These are phyloP conservation scores for Monarcha castaneiventris DNA, from an alignment of 2,113 vertebrate genomes.

Conservation along the genomic window DNA sequence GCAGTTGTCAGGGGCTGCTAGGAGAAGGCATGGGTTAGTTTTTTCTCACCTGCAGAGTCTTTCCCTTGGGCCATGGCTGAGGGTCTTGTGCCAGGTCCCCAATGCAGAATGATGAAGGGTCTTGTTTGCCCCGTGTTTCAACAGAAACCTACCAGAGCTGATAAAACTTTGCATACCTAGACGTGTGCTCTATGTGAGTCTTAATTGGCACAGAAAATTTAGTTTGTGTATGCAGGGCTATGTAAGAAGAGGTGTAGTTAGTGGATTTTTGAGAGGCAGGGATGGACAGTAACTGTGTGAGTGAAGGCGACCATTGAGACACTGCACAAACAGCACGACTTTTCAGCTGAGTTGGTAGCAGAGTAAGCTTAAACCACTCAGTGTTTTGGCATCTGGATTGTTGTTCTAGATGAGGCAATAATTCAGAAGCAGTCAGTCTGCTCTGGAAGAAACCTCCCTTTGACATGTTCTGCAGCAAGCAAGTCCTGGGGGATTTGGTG, in stretches of 20 bases:
- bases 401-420: conserved; percentile 19
- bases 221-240: neutral
- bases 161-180: neutral
- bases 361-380: neutral
- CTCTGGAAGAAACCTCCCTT: conserved; percentile 29
- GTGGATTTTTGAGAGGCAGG: neutral
- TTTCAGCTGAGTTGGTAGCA: neutral
- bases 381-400: neutral
- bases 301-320: neutral
- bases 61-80: rapidly evolving
- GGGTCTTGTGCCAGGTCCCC: neutral
- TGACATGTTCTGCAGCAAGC: neutral
- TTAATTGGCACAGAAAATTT: neutral
- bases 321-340: neutral
- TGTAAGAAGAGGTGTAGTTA: neutral
- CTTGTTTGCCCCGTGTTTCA: neutral
- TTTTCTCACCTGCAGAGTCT: neutral
- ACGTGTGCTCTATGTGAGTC: neutral
- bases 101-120: neutral
- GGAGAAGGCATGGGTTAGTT: neutral
- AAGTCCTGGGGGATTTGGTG: neutral
- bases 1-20: neutral
- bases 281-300: neutral
- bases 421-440: neutral
- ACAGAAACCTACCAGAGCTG: neutral